These are phyloP conservation scores for Mustela nigripes DNA, from an alignment of 2,113 vertebrate genomes.

Conservation along the genomic window DNA sequence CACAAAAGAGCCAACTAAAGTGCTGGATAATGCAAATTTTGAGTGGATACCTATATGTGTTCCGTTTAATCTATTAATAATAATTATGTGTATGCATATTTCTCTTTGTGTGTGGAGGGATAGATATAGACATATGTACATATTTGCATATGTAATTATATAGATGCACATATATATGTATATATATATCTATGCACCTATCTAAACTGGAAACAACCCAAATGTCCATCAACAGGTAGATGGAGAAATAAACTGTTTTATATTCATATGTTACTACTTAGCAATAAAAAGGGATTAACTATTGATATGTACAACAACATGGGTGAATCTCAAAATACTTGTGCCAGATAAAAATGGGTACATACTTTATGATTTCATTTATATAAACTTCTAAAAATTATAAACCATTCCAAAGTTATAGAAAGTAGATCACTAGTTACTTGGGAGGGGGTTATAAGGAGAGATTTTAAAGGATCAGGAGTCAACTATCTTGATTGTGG, in stretches of 20 bases:
- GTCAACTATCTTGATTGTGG: not conserved
- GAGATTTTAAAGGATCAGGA: not conserved
- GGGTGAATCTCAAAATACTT: not conserved
- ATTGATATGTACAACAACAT: not conserved
- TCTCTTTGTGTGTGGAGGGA: not conserved
- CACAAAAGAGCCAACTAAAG: not conserved
- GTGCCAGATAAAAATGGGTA: not conserved
- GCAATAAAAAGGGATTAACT: not conserved
- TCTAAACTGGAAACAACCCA: not conserved
- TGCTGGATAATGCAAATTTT: not conserved
- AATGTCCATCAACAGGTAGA: not conserved
- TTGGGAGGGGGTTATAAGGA: not conserved
- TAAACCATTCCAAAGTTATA: not conserved
- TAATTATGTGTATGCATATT: not conserved
- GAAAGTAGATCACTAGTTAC: not conserved
- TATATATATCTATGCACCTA: not conserved
- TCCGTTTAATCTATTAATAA: not conserved
- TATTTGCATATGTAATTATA: not conserved
- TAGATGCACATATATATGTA: rapidly evolving
- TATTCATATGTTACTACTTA: not conserved
- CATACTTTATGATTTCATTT: not conserved
- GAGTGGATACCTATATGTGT: not conserved
- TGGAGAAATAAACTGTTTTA: not conserved
- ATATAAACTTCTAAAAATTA: not conserved
- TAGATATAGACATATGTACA: not conserved